A percentile compares a stretch with the other conserved stretches of the same genome.
These are phyloP conservation scores for Tadarida brasiliensis DNA, from an alignment of 2,797 vertebrate genomes.

Conservation along the genomic window DNA sequence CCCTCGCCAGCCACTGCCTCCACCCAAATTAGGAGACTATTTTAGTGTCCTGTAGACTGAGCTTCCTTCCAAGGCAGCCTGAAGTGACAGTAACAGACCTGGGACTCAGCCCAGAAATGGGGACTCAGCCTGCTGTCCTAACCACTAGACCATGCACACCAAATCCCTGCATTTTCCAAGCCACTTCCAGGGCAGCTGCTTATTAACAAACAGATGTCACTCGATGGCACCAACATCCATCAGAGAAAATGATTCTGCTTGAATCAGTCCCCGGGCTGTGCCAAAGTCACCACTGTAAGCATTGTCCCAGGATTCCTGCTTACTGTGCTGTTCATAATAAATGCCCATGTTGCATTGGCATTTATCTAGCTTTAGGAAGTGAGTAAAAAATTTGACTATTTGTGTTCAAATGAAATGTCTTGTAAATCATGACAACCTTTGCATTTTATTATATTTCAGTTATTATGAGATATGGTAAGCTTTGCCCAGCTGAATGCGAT, in stretches of 20 bases:
- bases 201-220: conserved; percentile 81
- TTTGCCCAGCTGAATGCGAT: background rate
- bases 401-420: conserved; percentile 69
- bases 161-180: conserved; percentile 59
- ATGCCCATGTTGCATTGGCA: background rate
- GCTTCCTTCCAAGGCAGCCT: conserved; percentile 45
- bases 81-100: conserved; percentile 33
- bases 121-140: conserved; percentile 36
- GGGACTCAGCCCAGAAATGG: conserved; percentile 68
- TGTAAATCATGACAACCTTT: conserved; percentile 58
- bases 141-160: conserved; percentile 57
- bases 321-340: conserved; percentile 59
- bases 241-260: conserved; percentile 71
- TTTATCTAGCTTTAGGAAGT: conserved; percentile 60
- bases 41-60: background rate
- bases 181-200: conserved; percentile 70
- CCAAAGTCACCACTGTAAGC: conserved; percentile 29
- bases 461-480: conserved; percentile 46
- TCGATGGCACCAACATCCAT: conserved; percentile 70
- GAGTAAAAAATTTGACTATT: conserved; percentile 64
- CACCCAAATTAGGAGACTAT: background rate
- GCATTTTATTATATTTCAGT: conserved; percentile 52
- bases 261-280: conserved; percentile 47
- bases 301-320: conserved; percentile 17
- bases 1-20: background rate